Evolutionary conservation across 2,797 vertebrate genomes (phyloP), one percentile per base, ranked within the genome.

Genomic region (Oceanodroma leucorhoa): DNA sequence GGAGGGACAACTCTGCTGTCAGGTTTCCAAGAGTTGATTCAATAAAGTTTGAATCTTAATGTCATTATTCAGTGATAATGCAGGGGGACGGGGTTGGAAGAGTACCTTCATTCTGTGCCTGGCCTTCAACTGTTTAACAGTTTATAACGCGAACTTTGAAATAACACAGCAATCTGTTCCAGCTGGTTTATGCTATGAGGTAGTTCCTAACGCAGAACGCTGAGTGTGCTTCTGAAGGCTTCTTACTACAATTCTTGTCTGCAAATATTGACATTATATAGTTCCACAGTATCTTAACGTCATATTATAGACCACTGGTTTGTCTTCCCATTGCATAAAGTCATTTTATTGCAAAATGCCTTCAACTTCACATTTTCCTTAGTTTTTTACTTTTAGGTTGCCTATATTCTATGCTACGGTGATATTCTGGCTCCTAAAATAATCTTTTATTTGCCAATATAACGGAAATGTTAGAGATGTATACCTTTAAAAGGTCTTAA

Each of bases 71-170:
- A 24, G 45, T 58, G 51, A 24, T 70, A 22, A 34, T 61, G 26
- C 38, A 50, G 1, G 1, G 22, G 14, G 6, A 57, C 0, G 0
- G 23, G 5, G 5, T 3, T 91, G 23, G 29, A 83, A 36, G 3
- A 65, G 6, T 24, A 45, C 20, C 26, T 81, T 87, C 48, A 66
- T 41, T 43, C 14, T 58, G 22, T 61, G 14, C 30, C 38, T 45
- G 55, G 54, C 51, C 32, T 94, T 88, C 4, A 26, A 2, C 29
- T 36, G 9, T 82, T 77, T 41, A 70, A 46, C 55, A 29, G 3
- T 73, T 77, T 73, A 14, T 70, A 81, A 30, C 6, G 11, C 1
- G 2, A 78, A 32, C 26, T 46, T 69, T 54, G 60, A 29, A 91
- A 40, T 62, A 78, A 66, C 11, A 30, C 5, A 78, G 48, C 19